A percentile compares a stretch with the other conserved stretches of the same genome.
phyloP scores from a whole-genome alignment of 1,140 invertebrate species.

The Drepana arcuata region DNA sequence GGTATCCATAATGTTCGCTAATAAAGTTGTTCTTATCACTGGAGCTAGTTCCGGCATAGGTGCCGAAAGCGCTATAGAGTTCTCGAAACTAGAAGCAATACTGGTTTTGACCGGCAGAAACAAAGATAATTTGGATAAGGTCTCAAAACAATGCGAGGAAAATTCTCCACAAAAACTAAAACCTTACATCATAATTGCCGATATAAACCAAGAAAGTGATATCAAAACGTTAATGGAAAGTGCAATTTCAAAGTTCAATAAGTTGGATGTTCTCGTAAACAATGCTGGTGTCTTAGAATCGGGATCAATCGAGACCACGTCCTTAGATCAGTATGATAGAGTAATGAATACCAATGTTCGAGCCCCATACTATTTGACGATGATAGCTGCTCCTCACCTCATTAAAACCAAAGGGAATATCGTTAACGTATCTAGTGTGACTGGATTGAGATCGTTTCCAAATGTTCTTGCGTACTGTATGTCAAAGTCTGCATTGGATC shows the following conservation, averaged over 20 bases:
- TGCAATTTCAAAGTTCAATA: conserved; percentile 73
- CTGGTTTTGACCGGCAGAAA: conserved; percentile 77
- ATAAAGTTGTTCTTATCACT: conserved; percentile 80
- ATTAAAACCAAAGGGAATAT: conserved; percentile 81
- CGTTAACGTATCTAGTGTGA: conserved; percentile 88
- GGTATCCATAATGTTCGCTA: conserved; percentile 69
- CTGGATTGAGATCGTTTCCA: conserved; percentile 80
- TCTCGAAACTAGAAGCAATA: conserved; percentile 80
- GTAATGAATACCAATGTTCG: conserved; percentile 84
- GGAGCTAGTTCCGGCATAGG: conserved; percentile 92
- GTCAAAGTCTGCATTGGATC: conserved; percentile 87
- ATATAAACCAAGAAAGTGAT: conserved; percentile 78
- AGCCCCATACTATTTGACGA: conserved; percentile 81
- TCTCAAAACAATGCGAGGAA: conserved; percentile 74
- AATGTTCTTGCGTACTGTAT: conserved; percentile 81
- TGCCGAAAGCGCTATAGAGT: conserved; percentile 82
- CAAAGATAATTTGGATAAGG: conserved; percentile 48
- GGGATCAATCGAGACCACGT: conserved; percentile 82
- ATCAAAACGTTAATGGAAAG: conserved; percentile 74
- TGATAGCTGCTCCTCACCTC: conserved; percentile 82
- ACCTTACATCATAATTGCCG: conserved; percentile 74
- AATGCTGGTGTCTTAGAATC: conserved; percentile 80
- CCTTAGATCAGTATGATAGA: conserved; percentile 81
- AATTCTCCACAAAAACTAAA: conserved; percentile 48
- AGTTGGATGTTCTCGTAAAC: conserved; percentile 83